phyloP scores from a whole-genome alignment of 1,140 invertebrate species.

The Cotesia vestalis region DNA sequence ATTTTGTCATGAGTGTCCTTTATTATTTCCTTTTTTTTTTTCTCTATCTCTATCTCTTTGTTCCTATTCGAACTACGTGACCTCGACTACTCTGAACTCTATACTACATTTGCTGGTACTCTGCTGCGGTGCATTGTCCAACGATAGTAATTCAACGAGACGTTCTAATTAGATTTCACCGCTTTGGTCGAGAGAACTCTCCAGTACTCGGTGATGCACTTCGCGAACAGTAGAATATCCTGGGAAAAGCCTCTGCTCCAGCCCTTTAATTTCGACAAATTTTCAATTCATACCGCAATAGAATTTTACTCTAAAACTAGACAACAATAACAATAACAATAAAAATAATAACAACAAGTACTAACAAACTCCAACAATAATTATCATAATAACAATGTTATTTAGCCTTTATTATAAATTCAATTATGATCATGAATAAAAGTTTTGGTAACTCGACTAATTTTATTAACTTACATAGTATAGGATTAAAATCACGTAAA shows the following conservation, averaged over 20 bases:
- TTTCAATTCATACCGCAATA: constrained; percentile 18
- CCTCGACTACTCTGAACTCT: neutral
- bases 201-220: neutral
- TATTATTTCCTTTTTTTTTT: constrained; percentile 13
- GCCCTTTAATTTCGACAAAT: constrained; percentile 21
- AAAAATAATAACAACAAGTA: neutral
- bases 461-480: too few species aligned
- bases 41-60: neutral
- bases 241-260: constrained; percentile 20
- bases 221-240: constrained; percentile 9
- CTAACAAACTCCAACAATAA: too few species aligned
- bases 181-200: constrained; percentile 30
- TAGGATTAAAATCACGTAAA: too few species aligned
- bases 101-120: constrained; percentile 15
- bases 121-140: constrained; percentile 34
- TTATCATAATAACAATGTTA: too few species aligned
- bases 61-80: neutral
- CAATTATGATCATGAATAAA: too few species aligned
- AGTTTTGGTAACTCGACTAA: too few species aligned
- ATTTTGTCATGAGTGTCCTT: too few species aligned
- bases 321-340: neutral
- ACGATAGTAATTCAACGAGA: constrained; percentile 42
- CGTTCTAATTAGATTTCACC: constrained; percentile 43
- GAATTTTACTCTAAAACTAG: neutral
- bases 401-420: too few species aligned